phyloP scores from a whole-genome alignment of 2,797 vertebrate genomes.

The Malacoraja senta region DNA sequence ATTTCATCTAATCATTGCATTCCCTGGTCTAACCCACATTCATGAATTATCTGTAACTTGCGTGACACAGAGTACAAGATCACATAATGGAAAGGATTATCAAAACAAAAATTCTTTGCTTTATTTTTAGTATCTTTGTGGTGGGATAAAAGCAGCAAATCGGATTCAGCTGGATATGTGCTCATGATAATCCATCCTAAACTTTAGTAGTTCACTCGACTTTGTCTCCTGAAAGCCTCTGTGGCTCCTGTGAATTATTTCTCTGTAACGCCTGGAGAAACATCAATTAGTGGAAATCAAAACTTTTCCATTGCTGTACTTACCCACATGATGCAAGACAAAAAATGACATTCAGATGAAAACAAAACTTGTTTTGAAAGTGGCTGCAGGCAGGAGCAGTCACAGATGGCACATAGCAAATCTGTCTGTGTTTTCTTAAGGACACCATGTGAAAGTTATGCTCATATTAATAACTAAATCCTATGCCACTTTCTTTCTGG shows the following conservation, averaged over 20 bases:
- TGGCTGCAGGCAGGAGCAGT: conserved; percentile 6
- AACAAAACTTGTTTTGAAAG: conserved; percentile 21
- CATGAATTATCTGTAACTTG: conserved; percentile 40
- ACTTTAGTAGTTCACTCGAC: conserved; percentile 44
- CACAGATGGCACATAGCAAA: background rate
- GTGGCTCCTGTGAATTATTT: conserved; percentile 47
- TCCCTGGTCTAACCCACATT: background rate
- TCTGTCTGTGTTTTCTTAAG: conserved; percentile 20
- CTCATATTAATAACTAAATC: background rate
- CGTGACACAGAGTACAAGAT: conserved; percentile 41
- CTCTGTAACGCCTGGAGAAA: conserved; percentile 45
- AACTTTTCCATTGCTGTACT: conserved; percentile 40
- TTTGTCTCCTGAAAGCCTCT: conserved; percentile 46
- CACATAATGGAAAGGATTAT: conserved; percentile 44
- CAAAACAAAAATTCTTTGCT: conserved; percentile 43
- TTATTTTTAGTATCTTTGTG: conserved; percentile 46
- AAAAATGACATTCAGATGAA: conserved; percentile 30
- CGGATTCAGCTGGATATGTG: conserved; percentile 44
- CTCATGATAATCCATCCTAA: conserved; percentile 47
- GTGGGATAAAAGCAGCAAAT: conserved; percentile 46
- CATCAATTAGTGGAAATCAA: conserved; percentile 41
- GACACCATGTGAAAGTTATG: background rate
- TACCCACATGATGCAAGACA: conserved; percentile 30
- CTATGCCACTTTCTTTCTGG: background rate
- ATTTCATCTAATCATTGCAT: background rate